phyloP scores from a whole-genome alignment of 2,797 vertebrate species.

The Phylloscopus collybita region DNA sequence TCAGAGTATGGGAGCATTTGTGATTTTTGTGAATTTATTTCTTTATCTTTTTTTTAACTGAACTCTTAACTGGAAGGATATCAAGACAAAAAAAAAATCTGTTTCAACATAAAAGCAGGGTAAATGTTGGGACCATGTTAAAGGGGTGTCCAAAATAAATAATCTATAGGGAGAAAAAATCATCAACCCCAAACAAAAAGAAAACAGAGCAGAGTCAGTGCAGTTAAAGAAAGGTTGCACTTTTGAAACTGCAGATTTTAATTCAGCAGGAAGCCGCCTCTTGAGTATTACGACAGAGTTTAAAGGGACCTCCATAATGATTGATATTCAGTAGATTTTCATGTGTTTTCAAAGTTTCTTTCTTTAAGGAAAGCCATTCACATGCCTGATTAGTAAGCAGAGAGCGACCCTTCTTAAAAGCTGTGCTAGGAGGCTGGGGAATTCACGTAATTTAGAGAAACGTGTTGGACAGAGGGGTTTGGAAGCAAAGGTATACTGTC shows the following conservation, averaged over 20 bases:
- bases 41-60: neutral
- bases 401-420: constrained; percentile 50
- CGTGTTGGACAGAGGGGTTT: constrained; percentile 49
- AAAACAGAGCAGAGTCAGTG: neutral
- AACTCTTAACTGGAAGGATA: neutral
- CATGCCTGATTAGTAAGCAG: constrained; percentile 71
- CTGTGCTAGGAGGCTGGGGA: constrained; percentile 56
- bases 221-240: constrained; percentile 31
- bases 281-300: constrained; percentile 60
- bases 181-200: constrained; percentile 8
- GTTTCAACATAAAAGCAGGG: neutral
- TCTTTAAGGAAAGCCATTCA: constrained; percentile 68
- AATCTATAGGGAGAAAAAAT: neutral
- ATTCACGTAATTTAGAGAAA: constrained; percentile 65
- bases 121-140: neutral
- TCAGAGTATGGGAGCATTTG: neutral
- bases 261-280: constrained; percentile 62
- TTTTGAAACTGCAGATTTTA: constrained; percentile 60
- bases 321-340: constrained; percentile 73
- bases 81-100: neutral
- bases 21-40: neutral
- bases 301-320: constrained; percentile 68
- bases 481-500: constrained; percentile 22
- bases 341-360: constrained; percentile 72
- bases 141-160: constrained; percentile 35